Conservation (phyloP, 2,113 vertebrate genomes). For the Oreochromis tanganicae region DNA sequence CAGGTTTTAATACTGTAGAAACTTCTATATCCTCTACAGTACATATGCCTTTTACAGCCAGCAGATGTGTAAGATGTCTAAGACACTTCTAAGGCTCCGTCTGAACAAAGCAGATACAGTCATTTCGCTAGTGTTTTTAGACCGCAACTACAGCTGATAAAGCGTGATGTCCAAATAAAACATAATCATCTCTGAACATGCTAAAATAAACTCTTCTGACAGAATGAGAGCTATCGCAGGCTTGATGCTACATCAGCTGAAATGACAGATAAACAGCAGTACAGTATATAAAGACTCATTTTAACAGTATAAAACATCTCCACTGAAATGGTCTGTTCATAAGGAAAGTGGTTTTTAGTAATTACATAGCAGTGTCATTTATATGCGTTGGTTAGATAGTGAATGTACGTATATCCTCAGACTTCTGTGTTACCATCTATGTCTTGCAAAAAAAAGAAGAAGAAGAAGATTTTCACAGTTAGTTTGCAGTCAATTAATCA, state of each 20-base stretch:
- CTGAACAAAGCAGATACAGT: not conserved
- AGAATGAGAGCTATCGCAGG: not conserved
- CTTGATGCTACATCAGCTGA: slow-evolving; percentile 50
- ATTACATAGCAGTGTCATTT: slow-evolving; percentile 27
- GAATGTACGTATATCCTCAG: slow-evolving; percentile 26
- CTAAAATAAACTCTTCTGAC: slow-evolving; percentile 2
- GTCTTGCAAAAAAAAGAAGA: not conserved
- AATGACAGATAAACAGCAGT: slow-evolving; percentile 43
- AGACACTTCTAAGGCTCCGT: not conserved
- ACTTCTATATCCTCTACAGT: not conserved
- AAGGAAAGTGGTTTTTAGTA: slow-evolving; percentile 29
- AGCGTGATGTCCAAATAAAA: not conserved
- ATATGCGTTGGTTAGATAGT: slow-evolving; percentile 51
- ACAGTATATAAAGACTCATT: slow-evolving; percentile 48
- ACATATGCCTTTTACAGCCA: not conserved
- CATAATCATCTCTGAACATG: slow-evolving; percentile 3
- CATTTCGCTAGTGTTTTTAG: not conserved
- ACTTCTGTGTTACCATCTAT: not conserved
- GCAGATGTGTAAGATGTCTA: not conserved
- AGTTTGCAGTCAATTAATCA: not conserved
- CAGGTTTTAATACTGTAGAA: not conserved
- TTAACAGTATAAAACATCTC: slow-evolving; percentile 56
- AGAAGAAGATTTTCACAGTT: not conserved
- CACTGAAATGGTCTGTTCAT: slow-evolving; percentile 9
- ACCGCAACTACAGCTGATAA: slow-evolving; percentile 5